Conservation (phyloP, 2,797 vertebrate genomes). For the Etheostoma perlongum region DNA sequence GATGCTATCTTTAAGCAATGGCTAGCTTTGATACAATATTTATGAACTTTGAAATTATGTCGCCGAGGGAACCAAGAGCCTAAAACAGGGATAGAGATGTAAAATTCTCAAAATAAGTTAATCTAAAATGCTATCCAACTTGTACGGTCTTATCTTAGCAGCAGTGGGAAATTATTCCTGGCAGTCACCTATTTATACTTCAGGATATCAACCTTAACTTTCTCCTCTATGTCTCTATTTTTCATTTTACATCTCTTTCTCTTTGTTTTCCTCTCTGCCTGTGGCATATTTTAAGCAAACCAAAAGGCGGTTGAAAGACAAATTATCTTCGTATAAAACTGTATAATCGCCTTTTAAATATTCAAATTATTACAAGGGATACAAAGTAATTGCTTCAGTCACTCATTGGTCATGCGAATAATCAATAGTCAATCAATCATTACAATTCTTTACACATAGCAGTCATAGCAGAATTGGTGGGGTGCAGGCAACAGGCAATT, state of each 20-base stretch:
- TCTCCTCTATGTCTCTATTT: slow-evolving; percentile 15
- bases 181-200: slow-evolving; percentile 32
- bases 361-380: not conserved
- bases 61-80: slow-evolving; percentile 15
- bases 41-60: slow-evolving; percentile 60
- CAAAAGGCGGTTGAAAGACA: not conserved
- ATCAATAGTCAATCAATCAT: slow-evolving; percentile 2
- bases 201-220: slow-evolving; percentile 42
- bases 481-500: not conserved
- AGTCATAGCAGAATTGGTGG: not conserved
- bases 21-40: slow-evolving; percentile 36
- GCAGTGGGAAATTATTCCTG: slow-evolving; percentile 45
- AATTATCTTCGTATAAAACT: not conserved
- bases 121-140: slow-evolving; percentile 51
- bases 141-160: slow-evolving; percentile 44
- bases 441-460: not conserved
- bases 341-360: not conserved
- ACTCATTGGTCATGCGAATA: not conserved
- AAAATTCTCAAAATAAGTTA: slow-evolving; percentile 27
- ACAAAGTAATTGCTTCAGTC: not conserved
- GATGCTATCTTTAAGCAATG: slow-evolving; percentile 40
- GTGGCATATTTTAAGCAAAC: not conserved
- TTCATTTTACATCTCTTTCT: not conserved
- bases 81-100: slow-evolving; percentile 31
- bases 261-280: slow-evolving; percentile 10